phyloP scores from a whole-genome alignment of 2,113 vertebrate genomes.

The Astur gentilis region DNA sequence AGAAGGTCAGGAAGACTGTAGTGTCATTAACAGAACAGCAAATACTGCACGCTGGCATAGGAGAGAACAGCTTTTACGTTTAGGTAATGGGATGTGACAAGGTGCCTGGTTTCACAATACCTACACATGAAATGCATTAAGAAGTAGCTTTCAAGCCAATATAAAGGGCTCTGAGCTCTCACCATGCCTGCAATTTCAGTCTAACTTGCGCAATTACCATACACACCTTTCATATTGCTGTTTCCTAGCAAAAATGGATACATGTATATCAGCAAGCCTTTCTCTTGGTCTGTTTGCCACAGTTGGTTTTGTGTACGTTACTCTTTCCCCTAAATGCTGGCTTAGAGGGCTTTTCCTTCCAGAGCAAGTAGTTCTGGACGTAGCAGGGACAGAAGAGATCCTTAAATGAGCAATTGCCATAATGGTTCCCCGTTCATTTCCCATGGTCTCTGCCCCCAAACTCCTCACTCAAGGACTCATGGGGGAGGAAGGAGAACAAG shows the following conservation, averaged over 20 bases:
- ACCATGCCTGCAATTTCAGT: not conserved
- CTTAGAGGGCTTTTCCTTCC: not conserved
- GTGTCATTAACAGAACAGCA: not conserved
- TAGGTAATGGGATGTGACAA: constrained; percentile 32
- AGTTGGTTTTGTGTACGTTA: not conserved
- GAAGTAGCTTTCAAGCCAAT: not conserved
- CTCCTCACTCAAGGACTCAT: not conserved
- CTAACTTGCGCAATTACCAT: not conserved
- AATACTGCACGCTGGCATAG: not conserved
- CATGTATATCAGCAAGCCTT: not conserved
- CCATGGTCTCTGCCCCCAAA: not conserved
- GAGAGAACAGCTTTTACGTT: not conserved
- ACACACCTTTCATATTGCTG: not conserved
- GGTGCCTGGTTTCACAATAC: not conserved
- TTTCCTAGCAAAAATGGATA: not conserved
- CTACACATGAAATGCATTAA: not conserved
- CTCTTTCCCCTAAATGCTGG: not conserved
- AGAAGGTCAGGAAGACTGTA: not conserved
- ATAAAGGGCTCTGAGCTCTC: not conserved
- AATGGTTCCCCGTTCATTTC: not conserved
- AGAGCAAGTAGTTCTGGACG: not conserved
- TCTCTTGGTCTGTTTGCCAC: not conserved
- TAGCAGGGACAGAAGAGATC: not conserved
- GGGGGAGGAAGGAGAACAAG: not conserved
- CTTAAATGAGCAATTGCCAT: not conserved